A percentile compares a stretch with the other conserved stretches of the same genome.
phyloP scores from a whole-genome alignment of 2,113 vertebrate species.

The Pomatorhinus ruficollis region DNA sequence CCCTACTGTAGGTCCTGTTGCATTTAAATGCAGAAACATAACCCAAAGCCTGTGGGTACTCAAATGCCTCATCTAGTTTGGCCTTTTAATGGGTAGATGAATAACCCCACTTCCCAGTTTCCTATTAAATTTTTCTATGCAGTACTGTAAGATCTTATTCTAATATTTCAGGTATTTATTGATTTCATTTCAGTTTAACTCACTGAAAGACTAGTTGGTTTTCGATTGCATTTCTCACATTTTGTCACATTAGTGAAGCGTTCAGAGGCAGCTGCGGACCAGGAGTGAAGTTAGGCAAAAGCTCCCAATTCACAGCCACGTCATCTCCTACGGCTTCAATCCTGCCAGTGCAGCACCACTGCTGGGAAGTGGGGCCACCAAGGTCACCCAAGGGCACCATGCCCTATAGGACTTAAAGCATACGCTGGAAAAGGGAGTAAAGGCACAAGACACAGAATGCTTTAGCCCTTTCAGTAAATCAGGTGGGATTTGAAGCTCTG shows the following conservation, averaged over 20 bases:
- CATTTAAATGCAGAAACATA: background rate
- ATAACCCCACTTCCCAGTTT: background rate
- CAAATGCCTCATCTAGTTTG: background rate
- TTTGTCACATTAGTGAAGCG: background rate
- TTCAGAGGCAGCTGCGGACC: background rate
- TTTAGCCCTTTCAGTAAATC: background rate
- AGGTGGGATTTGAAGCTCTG: background rate
- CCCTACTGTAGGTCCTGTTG: background rate
- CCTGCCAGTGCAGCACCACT: background rate
- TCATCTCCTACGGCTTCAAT: background rate
- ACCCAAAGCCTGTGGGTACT: background rate
- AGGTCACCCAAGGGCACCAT: accelerated
- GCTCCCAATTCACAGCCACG: background rate
- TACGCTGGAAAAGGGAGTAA: background rate
- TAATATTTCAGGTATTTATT: background rate
- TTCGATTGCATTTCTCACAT: background rate
- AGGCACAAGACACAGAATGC: background rate
- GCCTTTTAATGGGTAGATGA: background rate
- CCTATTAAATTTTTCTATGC: background rate
- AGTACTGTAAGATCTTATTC: background rate
- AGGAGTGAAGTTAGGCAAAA: background rate
- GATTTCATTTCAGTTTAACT: background rate
- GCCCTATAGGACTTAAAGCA: accelerated
- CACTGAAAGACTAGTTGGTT: background rate
- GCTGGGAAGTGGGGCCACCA: accelerated